Conservation (phyloP, 35 echinoderm and acorn worm species). For the Anneissia japonica region DNA sequence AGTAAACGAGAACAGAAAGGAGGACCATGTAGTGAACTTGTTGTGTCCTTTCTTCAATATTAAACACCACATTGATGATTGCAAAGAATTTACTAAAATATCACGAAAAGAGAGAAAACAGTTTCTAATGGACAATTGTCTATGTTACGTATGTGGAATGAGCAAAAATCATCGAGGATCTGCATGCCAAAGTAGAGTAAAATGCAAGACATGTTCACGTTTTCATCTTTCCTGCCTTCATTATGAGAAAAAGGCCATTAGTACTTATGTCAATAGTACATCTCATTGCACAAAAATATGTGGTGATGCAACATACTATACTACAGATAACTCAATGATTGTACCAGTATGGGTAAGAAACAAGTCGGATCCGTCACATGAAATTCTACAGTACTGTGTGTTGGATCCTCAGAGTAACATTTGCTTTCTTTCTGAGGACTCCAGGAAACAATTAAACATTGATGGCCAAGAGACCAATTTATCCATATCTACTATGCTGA, state of each 20-base stretch:
- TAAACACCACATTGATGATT: constrained; percentile 7
- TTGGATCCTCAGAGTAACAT: constrained; percentile 24
- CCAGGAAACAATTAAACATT: not conserved
- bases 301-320: not conserved
- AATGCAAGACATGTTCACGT: constrained; percentile 4
- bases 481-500: constrained; percentile 18
- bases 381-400: constrained; percentile 22
- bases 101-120: not conserved
- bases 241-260: not conserved
- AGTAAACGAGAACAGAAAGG: not conserved
- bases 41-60: not conserved
- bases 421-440: not conserved
- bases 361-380: not conserved
- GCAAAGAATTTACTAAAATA: not conserved
- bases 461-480: constrained; percentile 13
- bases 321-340: constrained; percentile 24
- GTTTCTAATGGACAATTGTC: constrained; percentile 8
- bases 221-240: constrained; percentile 17
- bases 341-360: constrained; percentile 20
- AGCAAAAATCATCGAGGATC: not conserved
- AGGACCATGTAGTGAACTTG: not conserved
- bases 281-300: not conserved
- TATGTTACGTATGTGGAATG: constrained; percentile 24
- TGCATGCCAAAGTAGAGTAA: not conserved
- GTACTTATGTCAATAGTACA: not conserved